These are phyloP conservation scores for Porites divaricata DNA, from an alignment of 92 coral and sea anemone genomes.

Conservation along the genomic window DNA sequence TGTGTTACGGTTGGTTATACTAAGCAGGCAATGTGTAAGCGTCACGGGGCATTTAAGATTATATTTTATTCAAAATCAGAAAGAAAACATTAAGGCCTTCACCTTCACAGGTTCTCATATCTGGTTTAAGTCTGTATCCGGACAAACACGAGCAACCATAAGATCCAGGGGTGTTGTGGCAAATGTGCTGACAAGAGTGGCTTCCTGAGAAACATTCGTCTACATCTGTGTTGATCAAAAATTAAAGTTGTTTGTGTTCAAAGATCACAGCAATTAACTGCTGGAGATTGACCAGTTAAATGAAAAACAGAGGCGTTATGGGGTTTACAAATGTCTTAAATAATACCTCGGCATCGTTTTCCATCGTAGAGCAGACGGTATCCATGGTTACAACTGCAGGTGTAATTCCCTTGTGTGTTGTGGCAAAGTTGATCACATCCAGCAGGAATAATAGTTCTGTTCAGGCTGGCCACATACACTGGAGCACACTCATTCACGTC, in stretches of 20 bases:
- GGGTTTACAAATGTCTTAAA: too few relatives aligned
- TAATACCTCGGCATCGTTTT: slow-evolving; percentile 26
- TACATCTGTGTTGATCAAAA: neutral
- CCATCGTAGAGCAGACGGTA: slow-evolving; percentile 16
- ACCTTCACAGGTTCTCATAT: neutral
- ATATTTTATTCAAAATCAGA: neutral
- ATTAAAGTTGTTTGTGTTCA: too few relatives aligned
- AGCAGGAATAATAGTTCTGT: slow-evolving; percentile 14
- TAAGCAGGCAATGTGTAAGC: too few relatives aligned
- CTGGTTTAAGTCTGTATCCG: neutral
- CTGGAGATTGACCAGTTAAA: too few relatives aligned
- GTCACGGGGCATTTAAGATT: too few relatives aligned
- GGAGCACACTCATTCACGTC: slow-evolving; percentile 29
- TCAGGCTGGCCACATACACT: neutral
- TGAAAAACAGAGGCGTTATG: too few relatives aligned
- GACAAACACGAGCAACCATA: neutral
- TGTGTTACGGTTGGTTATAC: too few relatives aligned
- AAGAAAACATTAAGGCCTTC: neutral
- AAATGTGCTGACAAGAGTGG: slow-evolving; percentile 10
- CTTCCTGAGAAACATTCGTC: neutral
- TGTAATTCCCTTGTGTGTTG: slow-evolving; percentile 22
- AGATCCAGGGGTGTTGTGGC: slow-evolving; percentile 17
- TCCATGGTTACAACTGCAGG: slow-evolving; percentile 27
- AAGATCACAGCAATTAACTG: too few relatives aligned
- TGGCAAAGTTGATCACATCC: slow-evolving; percentile 34